A percentile compares a stretch with the other conserved stretches of the same genome.
These are phyloP conservation scores for Sus cebifrons DNA, from an alignment of 2,797 vertebrate species.

Conservation along the genomic window DNA sequence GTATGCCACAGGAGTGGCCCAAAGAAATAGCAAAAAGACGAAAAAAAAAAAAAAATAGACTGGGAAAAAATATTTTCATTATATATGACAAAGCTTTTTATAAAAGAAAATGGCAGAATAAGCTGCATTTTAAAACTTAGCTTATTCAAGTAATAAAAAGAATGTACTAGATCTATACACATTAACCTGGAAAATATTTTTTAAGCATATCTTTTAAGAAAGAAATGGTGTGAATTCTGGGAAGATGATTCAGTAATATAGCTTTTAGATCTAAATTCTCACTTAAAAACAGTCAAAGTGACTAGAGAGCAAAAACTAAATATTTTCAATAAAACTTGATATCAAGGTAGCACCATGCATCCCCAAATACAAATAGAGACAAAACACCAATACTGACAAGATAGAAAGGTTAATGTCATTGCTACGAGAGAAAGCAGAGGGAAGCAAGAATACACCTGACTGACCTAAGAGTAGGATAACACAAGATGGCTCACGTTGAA, in stretches of 20 bases:
- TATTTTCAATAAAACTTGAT: neutral
- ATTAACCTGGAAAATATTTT: neutral
- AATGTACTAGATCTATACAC: neutral
- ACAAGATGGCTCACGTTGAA: neutral
- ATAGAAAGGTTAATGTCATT: neutral
- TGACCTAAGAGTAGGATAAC: neutral
- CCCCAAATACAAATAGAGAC: neutral
- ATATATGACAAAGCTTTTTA: conserved; percentile 8
- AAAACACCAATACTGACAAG: neutral
- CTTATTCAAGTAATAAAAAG: conserved; percentile 10
- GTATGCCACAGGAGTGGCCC: too few species aligned
- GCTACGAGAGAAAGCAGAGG: neutral
- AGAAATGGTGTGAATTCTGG: neutral
- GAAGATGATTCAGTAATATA: neutral
- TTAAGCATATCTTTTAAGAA: neutral
- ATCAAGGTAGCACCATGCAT: neutral
- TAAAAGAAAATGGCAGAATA: conserved; percentile 7
- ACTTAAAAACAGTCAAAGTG: conserved; percentile 9
- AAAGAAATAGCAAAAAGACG: too few species aligned
- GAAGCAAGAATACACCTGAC: neutral
- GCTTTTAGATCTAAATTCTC: neutral
- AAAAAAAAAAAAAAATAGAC: neutral
- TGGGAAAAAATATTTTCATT: conserved; percentile 28
- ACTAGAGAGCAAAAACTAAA: neutral
- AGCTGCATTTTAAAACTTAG: conserved; percentile 34